Percentiles rank a stretch among this genome's conserved stretches.
These are phyloP conservation scores for Daphoenositta chrysoptera DNA, from an alignment of 2,113 vertebrate genomes.

Conservation along the genomic window DNA sequence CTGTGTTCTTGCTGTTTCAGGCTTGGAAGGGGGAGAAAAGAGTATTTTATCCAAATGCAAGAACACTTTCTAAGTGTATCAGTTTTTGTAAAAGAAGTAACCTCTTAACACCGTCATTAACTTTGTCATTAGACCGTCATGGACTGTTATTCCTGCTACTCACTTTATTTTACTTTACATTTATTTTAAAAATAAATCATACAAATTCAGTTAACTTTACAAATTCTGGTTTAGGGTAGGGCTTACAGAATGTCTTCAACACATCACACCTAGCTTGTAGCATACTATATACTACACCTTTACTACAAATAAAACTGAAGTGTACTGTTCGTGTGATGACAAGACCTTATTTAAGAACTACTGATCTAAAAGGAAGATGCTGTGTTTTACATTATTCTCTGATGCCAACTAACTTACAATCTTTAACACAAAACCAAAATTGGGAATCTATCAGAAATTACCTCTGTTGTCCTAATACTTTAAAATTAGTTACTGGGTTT, in stretches of 20 bases:
- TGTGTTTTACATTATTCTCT: not conserved
- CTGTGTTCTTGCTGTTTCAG: not conserved
- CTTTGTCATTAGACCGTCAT: not conserved
- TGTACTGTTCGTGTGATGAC: not conserved
- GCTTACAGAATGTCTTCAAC: not conserved
- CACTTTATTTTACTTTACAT: not conserved
- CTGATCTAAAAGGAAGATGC: not conserved
- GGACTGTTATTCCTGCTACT: not conserved
- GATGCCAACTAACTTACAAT: not conserved
- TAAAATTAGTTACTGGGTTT: not conserved
- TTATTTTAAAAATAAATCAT: not conserved
- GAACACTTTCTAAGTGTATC: not conserved
- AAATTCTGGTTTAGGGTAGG: not conserved
- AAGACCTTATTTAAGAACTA: not conserved
- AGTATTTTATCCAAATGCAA: not conserved
- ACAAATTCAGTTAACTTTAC: not conserved
- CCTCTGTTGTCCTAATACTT: not conserved
- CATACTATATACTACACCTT: not conserved
- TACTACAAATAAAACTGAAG: not conserved
- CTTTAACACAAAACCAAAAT: not conserved
- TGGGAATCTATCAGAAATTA: not conserved
- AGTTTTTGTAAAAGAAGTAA: not conserved
- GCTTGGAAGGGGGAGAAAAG: rapidly evolving
- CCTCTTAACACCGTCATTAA: rapidly evolving
- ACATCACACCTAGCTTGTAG: not conserved